These are phyloP conservation scores for Linurgus olivaceus DNA, from an alignment of 2,797 vertebrate genomes.

Conservation along the genomic window DNA sequence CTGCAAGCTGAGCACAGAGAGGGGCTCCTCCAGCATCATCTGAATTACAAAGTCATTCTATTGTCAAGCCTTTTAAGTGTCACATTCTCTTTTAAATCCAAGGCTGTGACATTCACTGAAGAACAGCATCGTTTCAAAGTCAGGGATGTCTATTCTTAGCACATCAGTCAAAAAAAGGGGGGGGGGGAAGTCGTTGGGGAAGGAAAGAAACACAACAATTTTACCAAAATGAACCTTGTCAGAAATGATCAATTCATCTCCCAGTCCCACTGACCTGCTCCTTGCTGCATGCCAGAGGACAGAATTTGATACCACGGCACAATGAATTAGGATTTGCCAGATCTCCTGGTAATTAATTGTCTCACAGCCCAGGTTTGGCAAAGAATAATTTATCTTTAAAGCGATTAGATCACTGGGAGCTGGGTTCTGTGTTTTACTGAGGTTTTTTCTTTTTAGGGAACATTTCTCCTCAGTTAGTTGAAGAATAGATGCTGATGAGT, in stretches of 20 bases:
- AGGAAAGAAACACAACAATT: neutral
- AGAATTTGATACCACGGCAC: neutral
- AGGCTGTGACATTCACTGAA: conserved; percentile 46
- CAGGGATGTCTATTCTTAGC: conserved; percentile 59
- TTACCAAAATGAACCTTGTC: conserved; percentile 47
- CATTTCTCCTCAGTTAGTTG: neutral
- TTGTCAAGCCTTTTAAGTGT: conserved; percentile 23
- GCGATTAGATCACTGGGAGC: neutral
- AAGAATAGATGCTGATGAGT: neutral
- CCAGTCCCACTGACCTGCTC: conserved; percentile 10
- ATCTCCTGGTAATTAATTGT: conserved; percentile 47
- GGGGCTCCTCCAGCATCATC: neutral
- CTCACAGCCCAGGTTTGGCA: neutral
- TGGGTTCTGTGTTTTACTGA: neutral
- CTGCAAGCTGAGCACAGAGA: neutral
- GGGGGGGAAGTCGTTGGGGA: neutral
- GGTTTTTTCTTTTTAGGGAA: neutral
- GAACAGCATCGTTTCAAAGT: conserved; percentile 31
- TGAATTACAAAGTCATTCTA: neutral
- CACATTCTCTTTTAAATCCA: conserved; percentile 30
- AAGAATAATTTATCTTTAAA: conserved; percentile 1
- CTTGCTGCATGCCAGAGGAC: conserved; percentile 3
- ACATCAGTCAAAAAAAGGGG: conserved; percentile 9
- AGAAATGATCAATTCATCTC: conserved; percentile 46
- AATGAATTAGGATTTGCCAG: conserved; percentile 18